Evolutionary conservation across 2,888 invertebrate species (phyloP).

Genomic region (Lasioglossum morio): DNA sequence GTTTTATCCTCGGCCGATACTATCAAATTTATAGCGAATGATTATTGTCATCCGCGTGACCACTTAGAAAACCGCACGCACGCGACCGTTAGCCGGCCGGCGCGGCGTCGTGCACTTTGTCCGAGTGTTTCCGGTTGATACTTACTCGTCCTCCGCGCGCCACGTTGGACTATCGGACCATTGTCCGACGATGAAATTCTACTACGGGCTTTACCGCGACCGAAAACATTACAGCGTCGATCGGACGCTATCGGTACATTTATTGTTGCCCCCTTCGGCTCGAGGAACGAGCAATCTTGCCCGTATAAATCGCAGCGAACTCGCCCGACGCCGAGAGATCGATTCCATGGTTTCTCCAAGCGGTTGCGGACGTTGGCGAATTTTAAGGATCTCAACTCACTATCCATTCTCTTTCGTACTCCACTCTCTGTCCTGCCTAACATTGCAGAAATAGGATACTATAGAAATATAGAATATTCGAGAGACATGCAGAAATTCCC

Average conservation of each 20-base stretch:
- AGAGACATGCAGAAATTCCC: no score
- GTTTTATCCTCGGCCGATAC: constrained; percentile 17
- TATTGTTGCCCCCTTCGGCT: not conserved
- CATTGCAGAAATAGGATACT: no score
- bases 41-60: constrained; percentile 28
- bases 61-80: constrained; percentile 19
- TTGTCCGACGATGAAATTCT: constrained; percentile 28
- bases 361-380: not conserved
- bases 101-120: constrained; percentile 13
- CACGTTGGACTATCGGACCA: not conserved
- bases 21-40: constrained; percentile 28
- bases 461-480: no score
- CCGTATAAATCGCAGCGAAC: not conserved
- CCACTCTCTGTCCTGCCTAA: no score
- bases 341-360: not conserved
- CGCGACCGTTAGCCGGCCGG: not conserved
- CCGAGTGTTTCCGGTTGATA: constrained; percentile 11
- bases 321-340: not conserved
- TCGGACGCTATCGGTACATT: not conserved
- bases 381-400: not conserved
- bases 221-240: not conserved
- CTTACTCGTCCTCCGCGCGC: not conserved
- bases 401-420: no score
- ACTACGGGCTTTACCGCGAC: constrained; percentile 12
- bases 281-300: not conserved